Evolutionary conservation across 2,888 invertebrate species (phyloP).

Genomic region (Chrysotoxum bicinctum): DNA sequence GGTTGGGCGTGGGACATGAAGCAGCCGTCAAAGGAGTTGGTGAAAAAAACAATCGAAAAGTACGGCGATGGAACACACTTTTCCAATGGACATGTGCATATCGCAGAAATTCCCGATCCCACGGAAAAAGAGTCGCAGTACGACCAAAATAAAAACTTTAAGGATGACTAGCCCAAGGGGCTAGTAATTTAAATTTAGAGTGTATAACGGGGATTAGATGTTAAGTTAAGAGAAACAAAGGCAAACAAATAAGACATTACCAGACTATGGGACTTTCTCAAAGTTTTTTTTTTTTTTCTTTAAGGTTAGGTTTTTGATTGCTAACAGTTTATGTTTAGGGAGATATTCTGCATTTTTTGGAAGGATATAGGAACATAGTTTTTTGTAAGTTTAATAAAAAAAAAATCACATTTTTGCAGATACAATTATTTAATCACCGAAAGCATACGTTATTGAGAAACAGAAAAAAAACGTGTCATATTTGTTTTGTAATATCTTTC

Average conservation of each 20-base stretch:
- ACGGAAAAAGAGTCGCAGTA: constrained; percentile 30
- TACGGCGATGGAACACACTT: constrained; percentile 81
- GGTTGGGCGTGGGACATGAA: constrained; percentile 91
- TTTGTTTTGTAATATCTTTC: neutral
- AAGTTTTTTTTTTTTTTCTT: neutral
- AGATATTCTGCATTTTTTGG: constrained; percentile 14
- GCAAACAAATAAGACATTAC: constrained; percentile 12
- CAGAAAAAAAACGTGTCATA: neutral
- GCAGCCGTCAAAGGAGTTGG: constrained; percentile 84
- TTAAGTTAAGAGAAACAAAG: constrained; percentile 26
- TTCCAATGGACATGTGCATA: constrained; percentile 77
- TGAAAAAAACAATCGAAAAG: constrained; percentile 84
- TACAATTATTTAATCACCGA: constrained; percentile 49
- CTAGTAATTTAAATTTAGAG: constrained; percentile 28
- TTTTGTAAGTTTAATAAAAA: neutral
- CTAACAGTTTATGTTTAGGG: constrained; percentile 12
- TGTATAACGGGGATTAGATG: constrained; percentile 39
- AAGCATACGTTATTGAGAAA: constrained; percentile 26
- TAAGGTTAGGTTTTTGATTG: constrained; percentile 13
- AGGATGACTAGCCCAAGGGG: constrained; percentile 44
- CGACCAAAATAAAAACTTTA: constrained; percentile 65
- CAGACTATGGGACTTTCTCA: neutral
- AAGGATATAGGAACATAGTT: constrained; percentile 19
- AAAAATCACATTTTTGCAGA: constrained; percentile 7
- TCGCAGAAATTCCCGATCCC: constrained; percentile 79